Base-by-base conservation (phyloP, 1,140 invertebrate genomes). In the Thalassaphorura encarpata region DNA sequence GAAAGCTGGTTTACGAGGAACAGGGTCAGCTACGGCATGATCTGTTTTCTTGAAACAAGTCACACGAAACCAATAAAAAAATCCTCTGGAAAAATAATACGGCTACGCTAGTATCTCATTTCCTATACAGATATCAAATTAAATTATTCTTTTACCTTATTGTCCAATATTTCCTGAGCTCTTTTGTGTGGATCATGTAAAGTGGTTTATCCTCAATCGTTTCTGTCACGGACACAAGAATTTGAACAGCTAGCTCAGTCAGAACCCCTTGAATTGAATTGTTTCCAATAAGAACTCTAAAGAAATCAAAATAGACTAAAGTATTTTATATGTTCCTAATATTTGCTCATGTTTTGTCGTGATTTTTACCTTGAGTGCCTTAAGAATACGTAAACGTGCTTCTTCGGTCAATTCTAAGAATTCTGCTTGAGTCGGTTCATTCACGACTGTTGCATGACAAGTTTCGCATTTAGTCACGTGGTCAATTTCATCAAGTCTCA, bases 191-290 rank as follows among this genome's bases (percentile, higher is more conserved):
- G 26, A 64, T 31, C 47, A 64, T 54, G 15, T n/a, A 11, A 16
- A 56, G 45, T 3, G 33, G 18, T 42, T 52, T 48, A 27, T 66
- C 64, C 46, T 64, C 62, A 16, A 51, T 24, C 2, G 39, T 26
- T 6, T 61, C 60, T 1, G 60, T n/a, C 1, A 46, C 36, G 21
- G 39, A 29, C 2, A 42, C 21, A 6, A 66, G 42, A 26, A 62
- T 58, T 42, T 61, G 64, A 1, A 62, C 55, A n/a, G 62, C 62
- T 6, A 49, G 31, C 21, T 67, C 62, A 0, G 59, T 63, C 1
- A 67, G 46, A 21, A 62, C 45, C 1, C 66, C 66, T 47, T 64
- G 45, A 40, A n/a, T 66, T 63, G 54, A 55, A 66, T 42, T 66
- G 64, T 33, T 62, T 42, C 63, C 64, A 66, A 33, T 50, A 66